These are phyloP conservation scores for Erannis defoliaria DNA, from an alignment of 2,888 invertebrate species.

Conservation along the genomic window DNA sequence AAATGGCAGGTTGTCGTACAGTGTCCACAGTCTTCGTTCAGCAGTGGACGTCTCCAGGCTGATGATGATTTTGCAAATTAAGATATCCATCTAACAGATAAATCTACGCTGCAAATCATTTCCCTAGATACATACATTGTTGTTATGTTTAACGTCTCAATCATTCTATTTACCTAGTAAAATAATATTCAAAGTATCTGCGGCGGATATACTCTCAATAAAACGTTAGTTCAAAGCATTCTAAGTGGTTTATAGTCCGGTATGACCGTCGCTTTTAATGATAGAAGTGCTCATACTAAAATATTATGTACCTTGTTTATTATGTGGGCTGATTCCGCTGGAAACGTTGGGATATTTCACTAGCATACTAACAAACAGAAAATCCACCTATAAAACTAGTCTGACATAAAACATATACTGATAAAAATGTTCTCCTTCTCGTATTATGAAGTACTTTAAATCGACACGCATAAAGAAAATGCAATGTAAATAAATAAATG, in stretches of 20 bases:
- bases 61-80: too few species aligned
- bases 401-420: too few species aligned
- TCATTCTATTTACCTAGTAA: slow-evolving; percentile 29
- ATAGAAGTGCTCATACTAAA: slow-evolving; percentile 27
- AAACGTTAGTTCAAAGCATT: slow-evolving; percentile 45
- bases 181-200: slow-evolving; percentile 36
- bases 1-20: too few species aligned
- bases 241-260: slow-evolving; percentile 43
- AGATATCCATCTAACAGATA: too few species aligned
- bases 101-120: not conserved
- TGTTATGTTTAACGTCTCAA: slow-evolving; percentile 28
- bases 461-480: too few species aligned
- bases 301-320: slow-evolving; percentile 32
- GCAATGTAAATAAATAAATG: too few species aligned
- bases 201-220: slow-evolving; percentile 38
- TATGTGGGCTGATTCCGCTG: slow-evolving; percentile 13
- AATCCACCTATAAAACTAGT: not conserved
- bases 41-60: too few species aligned
- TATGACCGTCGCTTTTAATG: slow-evolving; percentile 40
- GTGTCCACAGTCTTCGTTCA: too few species aligned
- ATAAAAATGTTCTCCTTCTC: too few species aligned
- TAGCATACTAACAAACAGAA: too few species aligned
- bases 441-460: too few species aligned
- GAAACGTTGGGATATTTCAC: not conserved
- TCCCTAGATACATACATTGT: slow-evolving; percentile 1